A percentile compares a stretch with the other conserved stretches of the same genome.
Conservation (phyloP, 2,113 vertebrate genomes). For the Petroica traversi region DNA sequence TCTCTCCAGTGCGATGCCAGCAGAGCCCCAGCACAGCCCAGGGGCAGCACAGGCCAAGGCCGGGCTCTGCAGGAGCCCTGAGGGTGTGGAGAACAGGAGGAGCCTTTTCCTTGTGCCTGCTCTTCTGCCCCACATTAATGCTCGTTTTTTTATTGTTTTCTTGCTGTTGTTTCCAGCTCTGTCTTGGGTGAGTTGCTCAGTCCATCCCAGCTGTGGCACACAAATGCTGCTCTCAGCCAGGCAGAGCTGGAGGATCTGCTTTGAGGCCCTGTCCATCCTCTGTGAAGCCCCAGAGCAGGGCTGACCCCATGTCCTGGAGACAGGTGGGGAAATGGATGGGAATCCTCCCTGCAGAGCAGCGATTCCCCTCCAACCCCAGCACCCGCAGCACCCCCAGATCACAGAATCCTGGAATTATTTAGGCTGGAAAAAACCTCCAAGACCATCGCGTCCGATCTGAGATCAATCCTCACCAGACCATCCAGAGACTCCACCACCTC, state of each 20-base stretch:
- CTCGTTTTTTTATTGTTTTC: accelerated
- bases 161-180: background rate
- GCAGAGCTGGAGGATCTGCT: background rate
- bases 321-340: background rate
- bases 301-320: background rate
- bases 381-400: background rate
- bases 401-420: accelerated
- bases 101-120: background rate
- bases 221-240: background rate
- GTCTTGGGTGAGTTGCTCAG: background rate
- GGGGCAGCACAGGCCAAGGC: background rate
- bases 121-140: background rate
- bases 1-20: background rate
- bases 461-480: background rate
- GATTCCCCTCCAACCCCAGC: background rate
- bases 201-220: background rate
- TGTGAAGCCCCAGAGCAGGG: background rate
- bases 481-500: background rate
- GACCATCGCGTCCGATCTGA: accelerated
- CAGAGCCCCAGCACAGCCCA: accelerated
- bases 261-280: background rate
- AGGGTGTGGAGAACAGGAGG: accelerated
- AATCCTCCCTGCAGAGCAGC: accelerated
- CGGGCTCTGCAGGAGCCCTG: background rate
- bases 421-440: background rate